Percentiles rank a stretch among this genome's conserved stretches.
phyloP scores from a whole-genome alignment of 2,888 invertebrate genomes.

The Tanypteryx hageni region DNA sequence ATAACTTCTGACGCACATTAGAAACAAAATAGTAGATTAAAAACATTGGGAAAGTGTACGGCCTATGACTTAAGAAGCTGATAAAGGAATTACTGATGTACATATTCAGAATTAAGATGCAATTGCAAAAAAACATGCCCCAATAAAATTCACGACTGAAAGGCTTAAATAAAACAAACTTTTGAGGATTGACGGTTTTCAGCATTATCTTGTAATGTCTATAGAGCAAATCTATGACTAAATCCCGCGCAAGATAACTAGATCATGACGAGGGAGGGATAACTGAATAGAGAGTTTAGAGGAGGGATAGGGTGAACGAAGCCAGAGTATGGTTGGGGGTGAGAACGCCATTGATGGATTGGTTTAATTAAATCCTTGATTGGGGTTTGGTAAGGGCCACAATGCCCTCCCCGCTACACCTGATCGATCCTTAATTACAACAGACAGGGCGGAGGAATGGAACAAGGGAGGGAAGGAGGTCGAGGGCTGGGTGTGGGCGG shows the following conservation, averaged over 20 bases:
- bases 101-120: too few species aligned
- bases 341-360: constrained; percentile 17
- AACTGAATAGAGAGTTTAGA: background rate
- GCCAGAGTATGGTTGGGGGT: background rate
- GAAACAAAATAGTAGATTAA: too few species aligned
- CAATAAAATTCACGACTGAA: too few species aligned
- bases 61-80: too few species aligned
- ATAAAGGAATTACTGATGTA: too few species aligned
- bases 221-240: too few species aligned
- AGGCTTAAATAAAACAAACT: too few species aligned
- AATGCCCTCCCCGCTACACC: constrained; percentile 16
- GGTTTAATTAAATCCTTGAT: constrained; percentile 35
- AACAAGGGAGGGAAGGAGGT: background rate
- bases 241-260: background rate
- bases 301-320: background rate
- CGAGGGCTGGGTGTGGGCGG: background rate
- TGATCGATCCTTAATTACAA: constrained; percentile 28
- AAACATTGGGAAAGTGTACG: too few species aligned
- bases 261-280: background rate
- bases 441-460: background rate
- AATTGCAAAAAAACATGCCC: too few species aligned
- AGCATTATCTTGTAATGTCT: too few species aligned
- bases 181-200: too few species aligned
- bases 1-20: too few species aligned
- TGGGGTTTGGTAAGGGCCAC: constrained; percentile 32